Evolutionary conservation across 2,113 vertebrate species (phyloP).

Genomic region (Sceloporus tristichus): DNA sequence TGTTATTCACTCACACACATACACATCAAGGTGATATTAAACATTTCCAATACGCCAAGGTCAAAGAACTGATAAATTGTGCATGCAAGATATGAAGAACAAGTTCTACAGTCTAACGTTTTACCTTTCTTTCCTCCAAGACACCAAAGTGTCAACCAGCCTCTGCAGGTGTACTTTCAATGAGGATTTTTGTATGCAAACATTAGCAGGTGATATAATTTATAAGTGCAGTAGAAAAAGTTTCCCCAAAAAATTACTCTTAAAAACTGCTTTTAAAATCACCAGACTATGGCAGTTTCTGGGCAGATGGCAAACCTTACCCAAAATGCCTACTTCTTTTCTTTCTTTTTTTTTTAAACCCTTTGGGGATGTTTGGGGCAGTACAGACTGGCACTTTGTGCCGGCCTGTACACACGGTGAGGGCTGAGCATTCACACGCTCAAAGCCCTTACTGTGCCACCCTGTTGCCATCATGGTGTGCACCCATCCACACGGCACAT

Average conservation of each 20-base stretch:
- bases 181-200: background rate
- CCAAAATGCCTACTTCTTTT: background rate
- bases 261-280: background rate
- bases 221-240: background rate
- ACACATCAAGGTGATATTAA: conserved; percentile 65
- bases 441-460: too few relatives aligned
- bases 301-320: background rate
- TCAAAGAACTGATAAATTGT: conserved; percentile 65
- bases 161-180: background rate
- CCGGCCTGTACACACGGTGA: too few relatives aligned
- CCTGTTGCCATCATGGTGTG: too few relatives aligned
- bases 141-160: too few relatives aligned
- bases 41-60: conserved; percentile 56
- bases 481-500: too few relatives aligned
- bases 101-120: background rate
- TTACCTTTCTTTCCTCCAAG: background rate
- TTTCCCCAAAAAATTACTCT: background rate
- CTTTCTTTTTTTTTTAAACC: background rate
- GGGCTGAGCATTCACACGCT: too few relatives aligned
- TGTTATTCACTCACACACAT: conserved; percentile 30
- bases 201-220: background rate
- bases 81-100: conserved; percentile 31
- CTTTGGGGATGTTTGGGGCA: background rate
- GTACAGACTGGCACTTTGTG: too few relatives aligned
- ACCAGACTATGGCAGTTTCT: background rate